Base-by-base conservation (phyloP, 2,888 invertebrate species). In the Melanostoma scalare region DNA sequence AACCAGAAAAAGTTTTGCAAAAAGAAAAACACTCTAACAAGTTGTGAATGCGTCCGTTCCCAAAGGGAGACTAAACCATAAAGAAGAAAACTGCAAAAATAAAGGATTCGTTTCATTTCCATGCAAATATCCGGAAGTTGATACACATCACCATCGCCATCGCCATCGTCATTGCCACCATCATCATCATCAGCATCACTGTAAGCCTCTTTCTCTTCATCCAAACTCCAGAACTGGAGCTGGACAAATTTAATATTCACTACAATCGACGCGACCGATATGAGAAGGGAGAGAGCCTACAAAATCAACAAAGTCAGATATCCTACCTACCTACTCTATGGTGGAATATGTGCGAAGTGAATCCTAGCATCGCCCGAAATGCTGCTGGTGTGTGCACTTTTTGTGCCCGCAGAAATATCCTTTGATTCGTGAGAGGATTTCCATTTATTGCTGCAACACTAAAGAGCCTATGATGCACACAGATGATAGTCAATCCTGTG, bases 341-440 rank as follows among this genome's bases (percentile, higher is more conserved):
- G 30, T 10, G 20, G 42, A 58, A 58, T 55, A 53, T 36, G 52
- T 20, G 38, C 31, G 4, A 31, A 36, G 42, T 46, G 68, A 61
- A 74, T 74, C 56, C 75, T 75, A 75, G 74, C 65, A 71, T 53
- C 63, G 65, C 48, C 20, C 52, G 63, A 65, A 63, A 53, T 58
- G 20, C 67, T 75, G 55, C 72, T 72, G 77, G 67, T 73, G 69
- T 84, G 69, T 79, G 79, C 84, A 79, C 84, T 79, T 84, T 84
- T 78, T 79, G 79, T 71, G 71, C 84, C 84, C 84, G 79, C 84
- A 84, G 79, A 79, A 79, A 84, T 84, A 84, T 79, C 84, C 84
- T 84, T 84, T 79, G 84, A 84, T 84, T 84, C 84, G 79, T 75
- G 74, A 84, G 84, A 69, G 79, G 74, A 84, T 84, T 84, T 78